Conservation (phyloP, 2,888 invertebrate species). For the Mongoloraphidia duomilia region DNA sequence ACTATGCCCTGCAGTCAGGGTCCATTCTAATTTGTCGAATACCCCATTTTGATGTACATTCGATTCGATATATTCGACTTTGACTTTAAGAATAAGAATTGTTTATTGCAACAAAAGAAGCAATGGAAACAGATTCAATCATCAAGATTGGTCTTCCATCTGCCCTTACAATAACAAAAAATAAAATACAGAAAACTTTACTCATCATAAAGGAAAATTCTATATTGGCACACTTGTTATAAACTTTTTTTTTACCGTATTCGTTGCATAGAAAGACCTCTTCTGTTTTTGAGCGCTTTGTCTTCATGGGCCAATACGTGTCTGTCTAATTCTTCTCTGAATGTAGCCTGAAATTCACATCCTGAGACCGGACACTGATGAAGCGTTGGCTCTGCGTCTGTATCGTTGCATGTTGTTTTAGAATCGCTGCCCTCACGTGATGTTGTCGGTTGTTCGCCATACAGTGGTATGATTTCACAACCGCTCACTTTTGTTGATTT, state of each 20-base stretch:
- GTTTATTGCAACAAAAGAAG: no score
- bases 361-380: conserved; percentile 6
- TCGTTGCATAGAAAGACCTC: conserved; percentile 3
- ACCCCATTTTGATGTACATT: no score
- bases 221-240: no score
- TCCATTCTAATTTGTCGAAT: no score
- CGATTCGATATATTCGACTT: no score
- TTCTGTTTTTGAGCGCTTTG: conserved; percentile 2
- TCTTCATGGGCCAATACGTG: conserved; percentile 4
- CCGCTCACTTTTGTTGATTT: neutral
- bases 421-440: neutral
- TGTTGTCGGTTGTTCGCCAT: neutral
- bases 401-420: conserved; percentile 1
- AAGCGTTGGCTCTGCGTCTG: neutral
- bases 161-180: no score
- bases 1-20: no score
- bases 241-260: conserved; percentile 3
- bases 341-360: conserved; percentile 1
- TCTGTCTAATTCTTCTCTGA: conserved; percentile 2
- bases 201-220: no score
- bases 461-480: neutral
- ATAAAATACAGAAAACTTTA: no score
- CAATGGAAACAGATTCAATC: no score
- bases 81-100: no score
- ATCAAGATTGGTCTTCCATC: no score